Evolutionary conservation across 1,140 invertebrate genomes (phyloP), one percentile per base, ranked within the genome.

Genomic region (Bombus balteatus): DNA sequence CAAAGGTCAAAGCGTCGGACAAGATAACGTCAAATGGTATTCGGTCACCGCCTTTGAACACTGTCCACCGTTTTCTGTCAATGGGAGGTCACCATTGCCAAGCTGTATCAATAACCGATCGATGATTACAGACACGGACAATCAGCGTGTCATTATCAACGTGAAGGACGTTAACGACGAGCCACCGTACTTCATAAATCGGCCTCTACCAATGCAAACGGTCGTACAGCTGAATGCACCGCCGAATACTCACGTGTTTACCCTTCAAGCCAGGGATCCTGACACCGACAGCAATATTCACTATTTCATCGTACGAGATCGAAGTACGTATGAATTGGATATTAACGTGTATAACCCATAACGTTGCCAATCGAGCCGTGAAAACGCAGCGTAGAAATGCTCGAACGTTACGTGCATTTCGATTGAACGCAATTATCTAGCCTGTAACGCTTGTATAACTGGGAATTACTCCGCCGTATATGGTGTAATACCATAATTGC

Each of bases 141-240:
- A 98, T 95, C 98, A 99, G 93, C 96, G 98, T 59, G 98, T 99
- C 22, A 99, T 99, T 89, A 98, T 99, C 92, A 98, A 98, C 95
- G 98, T 99, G 83, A 98, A 98, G 95, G 98, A 99, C 95, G 97
- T 99, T n/a, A 99, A 99, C 94, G 98, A 99, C 94, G 98, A 99
- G 95, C 97, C 98, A 3, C 98, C 98, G 2, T 99, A 99, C 94
- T 99, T 99, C 95, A 98, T 99, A 96, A 99, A 99, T 95, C 96
- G 98, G 6, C 98, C 98, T 0, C 95, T 99, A 84, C 98, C 98
- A n/a, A 99, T 99, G 98, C 98, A 99, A 95, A 98, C 98, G 9
- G 98, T 99, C 77, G 98, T 99, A 1, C 98, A 99, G 93, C 96
- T 99, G 32, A 99, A 99, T 92, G 98, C 98, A 28, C 98, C 98